These are phyloP conservation scores for Drosophila putrida DNA, from an alignment of 2,888 invertebrate species.

Conservation along the genomic window DNA sequence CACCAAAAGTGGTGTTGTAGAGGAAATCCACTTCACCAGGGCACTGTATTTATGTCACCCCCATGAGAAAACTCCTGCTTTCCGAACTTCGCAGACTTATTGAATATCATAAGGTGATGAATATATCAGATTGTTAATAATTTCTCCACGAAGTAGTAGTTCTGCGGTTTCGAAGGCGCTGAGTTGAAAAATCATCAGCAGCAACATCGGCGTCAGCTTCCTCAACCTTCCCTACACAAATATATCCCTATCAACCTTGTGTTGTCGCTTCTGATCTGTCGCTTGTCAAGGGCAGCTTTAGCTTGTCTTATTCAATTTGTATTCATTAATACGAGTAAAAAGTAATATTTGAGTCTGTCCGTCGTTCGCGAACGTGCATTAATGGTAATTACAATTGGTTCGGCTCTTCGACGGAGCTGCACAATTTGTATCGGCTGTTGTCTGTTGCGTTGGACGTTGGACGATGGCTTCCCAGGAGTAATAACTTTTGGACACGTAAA, in stretches of 20 bases:
- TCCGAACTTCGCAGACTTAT: too few relatives aligned
- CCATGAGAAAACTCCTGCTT: too few relatives aligned
- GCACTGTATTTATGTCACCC: too few relatives aligned
- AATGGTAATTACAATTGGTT: slow-evolving; percentile 57
- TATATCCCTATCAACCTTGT: background rate
- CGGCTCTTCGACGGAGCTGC: slow-evolving; percentile 30
- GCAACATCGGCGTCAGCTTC: too few relatives aligned
- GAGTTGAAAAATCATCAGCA: too few relatives aligned
- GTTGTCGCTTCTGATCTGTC: background rate
- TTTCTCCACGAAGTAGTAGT: background rate
- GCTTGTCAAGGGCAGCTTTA: slow-evolving; percentile 2
- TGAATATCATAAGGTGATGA: background rate
- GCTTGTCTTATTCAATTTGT: slow-evolving; percentile 60
- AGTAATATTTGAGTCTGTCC: slow-evolving; percentile 53
- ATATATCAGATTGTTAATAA: background rate
- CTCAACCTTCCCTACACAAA: too few relatives aligned
- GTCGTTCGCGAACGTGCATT: slow-evolving; percentile 50
- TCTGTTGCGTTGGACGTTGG: background rate
- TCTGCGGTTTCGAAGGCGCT: too few relatives aligned
- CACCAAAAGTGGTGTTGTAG: too few relatives aligned
- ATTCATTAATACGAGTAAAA: slow-evolving; percentile 53
- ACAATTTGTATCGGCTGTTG: slow-evolving; percentile 45
- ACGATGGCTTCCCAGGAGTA: slow-evolving; percentile 22
- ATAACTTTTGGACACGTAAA: slow-evolving; percentile 59
- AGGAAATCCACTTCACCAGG: too few relatives aligned